Evolutionary conservation across 1,140 invertebrate genomes (phyloP).

Genomic region (Heliconius nattereri): DNA sequence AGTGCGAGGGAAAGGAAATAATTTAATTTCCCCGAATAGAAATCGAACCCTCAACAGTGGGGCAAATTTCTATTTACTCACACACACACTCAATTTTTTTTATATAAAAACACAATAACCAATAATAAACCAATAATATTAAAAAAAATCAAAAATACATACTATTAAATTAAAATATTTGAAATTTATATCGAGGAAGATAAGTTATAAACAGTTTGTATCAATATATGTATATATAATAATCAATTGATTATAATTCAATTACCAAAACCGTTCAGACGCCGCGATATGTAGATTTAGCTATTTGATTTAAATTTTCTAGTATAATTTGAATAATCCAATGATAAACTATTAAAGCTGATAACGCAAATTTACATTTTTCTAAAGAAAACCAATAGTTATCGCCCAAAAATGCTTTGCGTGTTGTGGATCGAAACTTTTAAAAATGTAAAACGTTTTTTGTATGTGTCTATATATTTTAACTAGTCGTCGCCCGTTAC

Average conservation of each 20-base stretch:
- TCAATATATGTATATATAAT: conserved; percentile 3
- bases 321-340: conserved; percentile 19
- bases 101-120: no score
- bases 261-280: conserved; percentile 12
- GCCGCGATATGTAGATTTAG: conserved; percentile 15
- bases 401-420: not conserved
- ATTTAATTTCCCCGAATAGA: no score
- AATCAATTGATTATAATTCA: conserved; percentile 22
- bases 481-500: no score
- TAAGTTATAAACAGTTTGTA: conserved; percentile 3
- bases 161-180: not conserved
- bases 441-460: no score
- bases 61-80: no score
- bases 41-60: no score
- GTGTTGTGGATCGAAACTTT: no score
- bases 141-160: not conserved
- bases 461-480: no score
- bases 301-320: conserved; percentile 20
- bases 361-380: conserved; percentile 17
- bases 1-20: no score
- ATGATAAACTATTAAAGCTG: conserved; percentile 19
- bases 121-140: no score
- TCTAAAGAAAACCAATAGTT: conserved; percentile 5
- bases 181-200: not conserved
- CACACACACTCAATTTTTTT: no score